Percentiles rank a stretch among this genome's conserved stretches.
Conservation (phyloP, 2,888 invertebrate species). For the Leptopilina syphax region DNA sequence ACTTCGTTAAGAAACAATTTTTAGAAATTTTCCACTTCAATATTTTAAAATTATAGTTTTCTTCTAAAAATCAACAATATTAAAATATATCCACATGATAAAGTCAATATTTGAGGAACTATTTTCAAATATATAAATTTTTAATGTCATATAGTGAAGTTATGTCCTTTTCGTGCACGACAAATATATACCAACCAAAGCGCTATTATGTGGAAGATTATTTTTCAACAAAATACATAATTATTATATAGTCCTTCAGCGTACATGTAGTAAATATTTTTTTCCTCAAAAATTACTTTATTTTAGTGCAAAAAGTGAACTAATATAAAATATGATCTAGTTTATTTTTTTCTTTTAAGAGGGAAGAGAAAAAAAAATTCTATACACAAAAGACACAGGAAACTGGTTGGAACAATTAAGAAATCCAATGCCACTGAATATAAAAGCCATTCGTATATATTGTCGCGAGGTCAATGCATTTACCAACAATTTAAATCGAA, state of each 20-base stretch:
- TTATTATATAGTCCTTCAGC: conserved; percentile 6
- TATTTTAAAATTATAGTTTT: too few relatives aligned
- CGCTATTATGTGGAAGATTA: too few relatives aligned
- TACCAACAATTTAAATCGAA: conserved; percentile 14
- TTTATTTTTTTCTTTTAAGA: not conserved
- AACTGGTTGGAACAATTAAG: not conserved
- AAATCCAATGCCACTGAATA: conserved; percentile 22
- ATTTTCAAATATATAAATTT: conserved; percentile 6
- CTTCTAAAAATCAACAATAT: too few relatives aligned
- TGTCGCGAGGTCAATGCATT: conserved; percentile 21
- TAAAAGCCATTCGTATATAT: not conserved
- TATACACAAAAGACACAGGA: conserved; percentile 25
- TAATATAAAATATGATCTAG: conserved; percentile 13
- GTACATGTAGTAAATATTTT: not conserved
- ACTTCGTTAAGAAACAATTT: too few relatives aligned
- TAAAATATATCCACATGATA: too few relatives aligned
- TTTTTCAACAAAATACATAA: not conserved
- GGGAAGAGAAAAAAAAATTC: not conserved
- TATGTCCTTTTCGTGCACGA: not conserved
- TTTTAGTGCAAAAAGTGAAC: not conserved
- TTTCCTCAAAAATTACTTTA: not conserved
- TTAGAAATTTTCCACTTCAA: too few relatives aligned
- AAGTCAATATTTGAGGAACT: conserved; percentile 17
- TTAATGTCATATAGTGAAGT: not conserved
- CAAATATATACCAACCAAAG: not conserved